Evolutionary conservation across 2,888 invertebrate genomes (phyloP).

Genomic region (Eilema griseolum): DNA sequence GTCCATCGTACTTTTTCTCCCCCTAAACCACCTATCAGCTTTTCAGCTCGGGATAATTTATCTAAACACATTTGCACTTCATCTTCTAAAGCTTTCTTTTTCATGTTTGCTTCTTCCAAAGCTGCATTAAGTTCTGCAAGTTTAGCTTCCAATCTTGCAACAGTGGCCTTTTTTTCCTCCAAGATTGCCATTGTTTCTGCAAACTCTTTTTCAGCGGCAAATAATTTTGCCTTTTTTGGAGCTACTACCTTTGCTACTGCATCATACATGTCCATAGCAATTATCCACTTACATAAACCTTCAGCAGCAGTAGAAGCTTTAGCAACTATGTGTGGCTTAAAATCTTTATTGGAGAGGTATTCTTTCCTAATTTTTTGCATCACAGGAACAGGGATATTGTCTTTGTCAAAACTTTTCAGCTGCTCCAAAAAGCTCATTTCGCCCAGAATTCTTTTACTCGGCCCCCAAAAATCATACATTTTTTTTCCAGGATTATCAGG

Average conservation of each 20-base stretch:
- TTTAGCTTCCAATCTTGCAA: slow-evolving; percentile 92
- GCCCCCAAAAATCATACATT: slow-evolving; percentile 94
- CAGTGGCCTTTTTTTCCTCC: slow-evolving; percentile 93
- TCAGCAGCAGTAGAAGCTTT: slow-evolving; percentile 98
- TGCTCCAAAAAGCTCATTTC: slow-evolving; percentile 93
- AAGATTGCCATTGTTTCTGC: slow-evolving; percentile 94
- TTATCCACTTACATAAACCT: slow-evolving; percentile 96
- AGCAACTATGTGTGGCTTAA: slow-evolving; percentile 92
- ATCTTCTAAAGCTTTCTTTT: slow-evolving; percentile 90
- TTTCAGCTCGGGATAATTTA: slow-evolving; percentile 94
- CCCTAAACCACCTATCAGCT: slow-evolving; percentile 94
- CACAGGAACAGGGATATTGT: slow-evolving; percentile 91
- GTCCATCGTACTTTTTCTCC: slow-evolving; percentile 96
- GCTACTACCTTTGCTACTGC: slow-evolving; percentile 93
- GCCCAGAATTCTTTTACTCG: slow-evolving; percentile 93
- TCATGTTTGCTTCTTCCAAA: slow-evolving; percentile 88
- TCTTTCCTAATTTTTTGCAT: slow-evolving; percentile 93
- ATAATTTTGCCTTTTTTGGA: slow-evolving; percentile 94
- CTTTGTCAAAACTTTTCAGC: slow-evolving; percentile 93
- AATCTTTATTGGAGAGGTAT: slow-evolving; percentile 91
- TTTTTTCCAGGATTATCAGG: slow-evolving; percentile 89
- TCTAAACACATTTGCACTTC: slow-evolving; percentile 93
- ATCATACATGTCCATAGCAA: slow-evolving; percentile 96
- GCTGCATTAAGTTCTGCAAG: slow-evolving; percentile 91
- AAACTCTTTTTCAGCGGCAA: slow-evolving; percentile 93